phyloP scores from a whole-genome alignment of 1,140 invertebrate species.

The Drosophila varians region DNA sequence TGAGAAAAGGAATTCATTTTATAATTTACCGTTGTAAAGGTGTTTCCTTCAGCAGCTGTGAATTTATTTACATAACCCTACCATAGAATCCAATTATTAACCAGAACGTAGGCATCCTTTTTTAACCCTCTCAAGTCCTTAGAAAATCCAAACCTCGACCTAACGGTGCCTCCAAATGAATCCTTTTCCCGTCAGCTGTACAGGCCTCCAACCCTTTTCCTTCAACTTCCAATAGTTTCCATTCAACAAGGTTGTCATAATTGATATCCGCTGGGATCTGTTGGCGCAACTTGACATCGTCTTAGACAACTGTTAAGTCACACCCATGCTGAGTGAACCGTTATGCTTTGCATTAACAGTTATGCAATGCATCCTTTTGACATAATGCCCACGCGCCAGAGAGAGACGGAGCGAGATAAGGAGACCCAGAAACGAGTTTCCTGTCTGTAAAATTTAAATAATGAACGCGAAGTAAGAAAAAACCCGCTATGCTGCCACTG shows the following conservation, averaged over 20 bases:
- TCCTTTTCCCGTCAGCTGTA: conserved; percentile 63
- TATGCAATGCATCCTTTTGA: conserved; percentile 73
- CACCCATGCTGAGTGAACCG: conserved; percentile 9
- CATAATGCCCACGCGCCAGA: conserved; percentile 39
- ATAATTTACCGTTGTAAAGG: background rate
- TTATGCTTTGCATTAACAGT: conserved; percentile 70
- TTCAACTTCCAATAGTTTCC: background rate
- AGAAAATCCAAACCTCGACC: conserved; percentile 39
- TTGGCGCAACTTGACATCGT: conserved; percentile 41
- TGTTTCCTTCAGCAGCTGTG: conserved; percentile 20
- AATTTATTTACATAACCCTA: conserved; percentile 21
- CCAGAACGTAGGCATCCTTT: conserved; percentile 1
- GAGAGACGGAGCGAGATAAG: conserved; percentile 48
- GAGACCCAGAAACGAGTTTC: conserved; percentile 66
- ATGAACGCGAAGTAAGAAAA: conserved; percentile 54
- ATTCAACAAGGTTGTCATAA: conserved; percentile 62
- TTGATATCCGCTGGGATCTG: conserved; percentile 61
- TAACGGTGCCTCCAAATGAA: conserved; percentile 63
- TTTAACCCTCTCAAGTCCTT: background rate
- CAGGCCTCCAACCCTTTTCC: conserved; percentile 11
- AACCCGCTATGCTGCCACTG: conserved; percentile 60
- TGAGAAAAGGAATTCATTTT: background rate
- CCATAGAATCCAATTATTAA: background rate
- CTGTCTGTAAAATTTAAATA: conserved; percentile 72
- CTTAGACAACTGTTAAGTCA: conserved; percentile 63